Conservation (phyloP, 2,888 invertebrate genomes). For the Atethmia centrago region DNA sequence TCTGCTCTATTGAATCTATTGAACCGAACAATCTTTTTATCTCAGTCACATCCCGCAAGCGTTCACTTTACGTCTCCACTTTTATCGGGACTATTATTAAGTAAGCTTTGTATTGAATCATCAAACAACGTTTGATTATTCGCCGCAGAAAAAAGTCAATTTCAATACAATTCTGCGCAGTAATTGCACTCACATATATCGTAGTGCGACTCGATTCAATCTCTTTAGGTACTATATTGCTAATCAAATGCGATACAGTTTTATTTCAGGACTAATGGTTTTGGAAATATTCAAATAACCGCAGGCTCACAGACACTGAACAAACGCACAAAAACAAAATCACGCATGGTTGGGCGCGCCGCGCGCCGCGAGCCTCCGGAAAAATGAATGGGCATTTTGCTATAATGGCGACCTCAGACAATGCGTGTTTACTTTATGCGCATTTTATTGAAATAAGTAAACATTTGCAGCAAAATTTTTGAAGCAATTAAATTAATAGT, state of each 20-base stretch:
- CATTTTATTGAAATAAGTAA: constrained; percentile 54
- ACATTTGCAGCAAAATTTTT: constrained; percentile 16
- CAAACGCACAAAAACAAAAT: constrained; percentile 88
- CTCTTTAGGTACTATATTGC: constrained; percentile 61
- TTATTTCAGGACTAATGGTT: constrained; percentile 83
- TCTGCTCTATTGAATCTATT: constrained; percentile 88
- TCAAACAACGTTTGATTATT: constrained; percentile 53
- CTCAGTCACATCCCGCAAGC: constrained; percentile 76
- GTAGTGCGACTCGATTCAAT: constrained; percentile 23
- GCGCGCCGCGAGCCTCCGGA: constrained; percentile 78
- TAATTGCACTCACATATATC: constrained; percentile 18
- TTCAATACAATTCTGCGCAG: constrained; percentile 4
- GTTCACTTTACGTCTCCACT: constrained; percentile 71
- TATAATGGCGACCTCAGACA: constrained; percentile 83
- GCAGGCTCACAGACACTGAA: constrained; percentile 85
- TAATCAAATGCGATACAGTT: constrained; percentile 80
- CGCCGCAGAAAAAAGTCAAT: constrained; percentile 49
- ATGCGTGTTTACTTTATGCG: constrained; percentile 65
- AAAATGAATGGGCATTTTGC: constrained; percentile 87
- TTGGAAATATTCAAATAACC: constrained; percentile 84
- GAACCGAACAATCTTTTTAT: constrained; percentile 87
- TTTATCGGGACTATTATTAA: constrained; percentile 66
- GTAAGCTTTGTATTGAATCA: constrained; percentile 59
- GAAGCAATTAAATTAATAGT: constrained; percentile 3
- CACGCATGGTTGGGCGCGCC: constrained; percentile 86